These are phyloP conservation scores for Trachemys scripta DNA, from an alignment of 2,113 vertebrate species.

Conservation along the genomic window DNA sequence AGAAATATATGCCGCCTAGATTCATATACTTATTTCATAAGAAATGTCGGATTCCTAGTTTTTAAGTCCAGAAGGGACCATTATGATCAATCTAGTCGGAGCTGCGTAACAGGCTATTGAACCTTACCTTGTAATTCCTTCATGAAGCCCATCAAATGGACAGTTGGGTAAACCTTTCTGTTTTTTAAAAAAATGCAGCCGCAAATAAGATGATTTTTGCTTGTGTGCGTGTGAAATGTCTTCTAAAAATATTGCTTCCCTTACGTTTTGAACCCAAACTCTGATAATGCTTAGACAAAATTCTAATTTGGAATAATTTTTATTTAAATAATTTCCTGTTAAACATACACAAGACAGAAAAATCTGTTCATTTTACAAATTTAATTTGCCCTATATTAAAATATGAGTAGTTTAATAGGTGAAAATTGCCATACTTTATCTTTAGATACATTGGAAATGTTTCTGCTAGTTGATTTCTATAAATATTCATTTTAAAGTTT, in stretches of 20 bases:
- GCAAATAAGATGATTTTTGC: neutral
- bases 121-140: neutral
- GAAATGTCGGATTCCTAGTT: neutral
- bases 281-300: neutral
- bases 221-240: neutral
- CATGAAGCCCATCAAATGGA: neutral
- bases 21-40: neutral
- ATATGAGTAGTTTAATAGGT: neutral
- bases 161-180: neutral
- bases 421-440: neutral
- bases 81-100: neutral
- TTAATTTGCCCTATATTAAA: neutral
- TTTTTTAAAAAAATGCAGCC: neutral
- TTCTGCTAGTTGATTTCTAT: neutral
- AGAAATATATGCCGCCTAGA: neutral
- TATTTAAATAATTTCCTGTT: neutral
- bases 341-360: neutral
- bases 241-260: neutral
- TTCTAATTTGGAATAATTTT: neutral
- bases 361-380: neutral
- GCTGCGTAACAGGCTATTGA: neutral
- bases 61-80: neutral
- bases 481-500: neutral
- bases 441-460: neutral
- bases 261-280: neutral